Evolutionary conservation across 2,113 vertebrate species (phyloP).

Genomic region (Phoxinus phoxinus): DNA sequence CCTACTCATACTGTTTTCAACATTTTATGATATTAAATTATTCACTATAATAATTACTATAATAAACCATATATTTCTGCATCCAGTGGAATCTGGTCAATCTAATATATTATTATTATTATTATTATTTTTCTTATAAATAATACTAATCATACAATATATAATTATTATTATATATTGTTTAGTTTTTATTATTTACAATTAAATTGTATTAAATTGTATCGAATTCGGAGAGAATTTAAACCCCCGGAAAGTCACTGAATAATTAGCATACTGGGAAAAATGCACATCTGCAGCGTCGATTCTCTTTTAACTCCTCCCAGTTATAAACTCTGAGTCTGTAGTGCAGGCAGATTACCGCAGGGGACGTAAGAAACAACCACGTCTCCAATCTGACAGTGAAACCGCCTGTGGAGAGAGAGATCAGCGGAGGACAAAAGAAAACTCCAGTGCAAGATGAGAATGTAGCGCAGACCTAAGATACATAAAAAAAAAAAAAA

Average conservation of each 20-base stretch:
- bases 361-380: slow-evolving; percentile 25
- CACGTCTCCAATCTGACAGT: slow-evolving; percentile 54
- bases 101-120: neutral
- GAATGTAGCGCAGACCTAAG: slow-evolving; percentile 4
- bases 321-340: neutral
- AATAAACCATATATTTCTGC: neutral
- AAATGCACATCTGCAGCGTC: slow-evolving; percentile 29
- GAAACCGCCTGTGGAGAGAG: slow-evolving; percentile 5
- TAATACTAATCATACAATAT: too few species aligned
- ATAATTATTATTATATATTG: neutral
- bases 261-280: slow-evolving; percentile 7
- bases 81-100: neutral
- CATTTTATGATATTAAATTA: neutral
- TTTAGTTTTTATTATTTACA: neutral
- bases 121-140: neutral
- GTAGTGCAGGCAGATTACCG: neutral
- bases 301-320: slow-evolving; percentile 36
- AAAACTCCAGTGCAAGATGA: slow-evolving; percentile 31
- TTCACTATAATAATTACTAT: neutral
- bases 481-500: too few species aligned
- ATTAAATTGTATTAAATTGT: too few species aligned
- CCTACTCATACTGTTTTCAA: neutral
- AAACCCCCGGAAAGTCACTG: neutral
- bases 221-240: neutral
- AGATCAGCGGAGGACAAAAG: slow-evolving; percentile 40